These are phyloP conservation scores for Lepus oiostolus DNA, from an alignment of 2,797 vertebrate genomes.

Conservation along the genomic window DNA sequence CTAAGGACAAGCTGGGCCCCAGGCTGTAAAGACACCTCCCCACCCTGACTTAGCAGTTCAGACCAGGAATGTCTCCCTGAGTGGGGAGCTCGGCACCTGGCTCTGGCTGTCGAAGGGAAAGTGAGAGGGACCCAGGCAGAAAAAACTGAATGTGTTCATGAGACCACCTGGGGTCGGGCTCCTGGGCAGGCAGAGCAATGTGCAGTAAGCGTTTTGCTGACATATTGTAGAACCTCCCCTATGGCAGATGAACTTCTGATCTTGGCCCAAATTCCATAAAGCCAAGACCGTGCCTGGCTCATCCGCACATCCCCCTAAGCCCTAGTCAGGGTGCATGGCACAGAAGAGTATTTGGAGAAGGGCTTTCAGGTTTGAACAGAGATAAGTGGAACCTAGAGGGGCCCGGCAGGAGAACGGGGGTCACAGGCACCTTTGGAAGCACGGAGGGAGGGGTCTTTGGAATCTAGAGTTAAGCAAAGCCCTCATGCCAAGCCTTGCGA, in stretches of 20 bases:
- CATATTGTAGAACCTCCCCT: background rate
- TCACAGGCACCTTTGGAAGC: background rate
- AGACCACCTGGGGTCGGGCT: too few relatives aligned
- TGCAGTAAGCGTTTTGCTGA: background rate
- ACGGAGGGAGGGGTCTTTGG: background rate
- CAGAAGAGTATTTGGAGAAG: background rate
- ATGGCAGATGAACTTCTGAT: background rate
- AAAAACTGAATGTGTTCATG: background rate
- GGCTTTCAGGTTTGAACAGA: background rate
- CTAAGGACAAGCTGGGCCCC: background rate
- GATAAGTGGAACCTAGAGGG: background rate
- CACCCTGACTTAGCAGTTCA: background rate
- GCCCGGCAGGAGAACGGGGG: background rate
- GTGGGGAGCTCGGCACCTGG: background rate
- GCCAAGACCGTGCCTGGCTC: background rate
- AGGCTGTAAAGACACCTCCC: background rate
- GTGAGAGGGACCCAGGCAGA: background rate
- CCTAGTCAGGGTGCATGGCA: background rate
- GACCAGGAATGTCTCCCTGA: background rate
- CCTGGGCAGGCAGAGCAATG: background rate
- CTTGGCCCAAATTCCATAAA: background rate
- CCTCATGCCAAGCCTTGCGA: background rate
- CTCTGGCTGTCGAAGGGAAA: background rate
- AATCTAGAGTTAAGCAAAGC: background rate
- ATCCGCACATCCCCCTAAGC: background rate